Evolutionary conservation across 2,113 vertebrate species (phyloP), one percentile per base, ranked within the genome.

Genomic region (Martes martes): DNA sequence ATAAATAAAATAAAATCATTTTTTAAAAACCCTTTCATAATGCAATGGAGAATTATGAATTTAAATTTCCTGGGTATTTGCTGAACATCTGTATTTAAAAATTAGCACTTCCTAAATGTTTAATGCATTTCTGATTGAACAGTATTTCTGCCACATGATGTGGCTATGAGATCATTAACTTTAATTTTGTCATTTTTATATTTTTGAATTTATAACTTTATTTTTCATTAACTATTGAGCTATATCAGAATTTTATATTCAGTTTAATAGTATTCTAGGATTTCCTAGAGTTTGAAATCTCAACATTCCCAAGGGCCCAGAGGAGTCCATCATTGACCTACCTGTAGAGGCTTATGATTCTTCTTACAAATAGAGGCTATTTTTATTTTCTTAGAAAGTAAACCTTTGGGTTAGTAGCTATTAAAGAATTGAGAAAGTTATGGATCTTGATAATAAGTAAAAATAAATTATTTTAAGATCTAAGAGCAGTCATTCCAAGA

Each of bases 371-470:
- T 26, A 84, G 36, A 83, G 67, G 31, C 8, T 59, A 16, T 71
- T 88, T 80, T 83, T 89, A 80, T 39, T 85, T 91, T 69, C 83
- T 93, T 42, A 23, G 23, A 89, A 83, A 80, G 13, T 50, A 84
- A 88, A 18, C 31, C 76, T 97, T 97, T 94, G 8, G 81, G 18
- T 94, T 83, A 74, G 69, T 90, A 84, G 63, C 63, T 89, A 15
- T 97, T 82, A 96, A 93, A 86, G 55, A 89, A 88, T 39, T 82
- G 42, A 96, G 76, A 93, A 97, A 85, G 50, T 33, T 19, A 3
- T 26, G 24, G 36, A 69, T 59, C 67, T 84, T 78, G 83, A 47
- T 76, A 71, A 78, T 94, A 83, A 96, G 94, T 96, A 55, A 55
- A 55, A 16, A 55, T 55, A 55, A 55, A 55, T 50, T 91, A 28